Evolutionary conservation across 2,113 vertebrate species (phyloP).

Genomic region (Pheucticus melanocephalus): DNA sequence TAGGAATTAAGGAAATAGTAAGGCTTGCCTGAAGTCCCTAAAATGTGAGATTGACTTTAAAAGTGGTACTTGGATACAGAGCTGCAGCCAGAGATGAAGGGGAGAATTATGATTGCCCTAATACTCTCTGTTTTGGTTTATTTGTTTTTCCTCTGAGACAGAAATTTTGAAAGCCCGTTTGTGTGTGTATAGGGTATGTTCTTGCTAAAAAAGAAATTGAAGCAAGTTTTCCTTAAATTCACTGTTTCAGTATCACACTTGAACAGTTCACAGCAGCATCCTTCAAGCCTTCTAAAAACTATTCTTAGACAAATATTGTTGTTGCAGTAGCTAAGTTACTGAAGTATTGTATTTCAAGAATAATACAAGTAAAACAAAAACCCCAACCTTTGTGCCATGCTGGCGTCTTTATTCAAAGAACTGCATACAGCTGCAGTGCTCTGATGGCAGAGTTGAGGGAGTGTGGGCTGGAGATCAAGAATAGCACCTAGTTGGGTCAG

Average conservation of each 20-base stretch:
- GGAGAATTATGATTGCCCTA: neutral
- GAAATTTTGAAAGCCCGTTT: neutral
- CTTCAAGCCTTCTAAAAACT: constrained; percentile 42
- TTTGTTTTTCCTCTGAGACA: neutral
- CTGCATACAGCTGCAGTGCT: neutral
- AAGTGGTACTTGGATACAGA: neutral
- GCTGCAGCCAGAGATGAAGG: neutral
- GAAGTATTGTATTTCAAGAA: neutral
- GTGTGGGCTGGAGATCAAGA: neutral
- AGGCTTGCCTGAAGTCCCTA: neutral
- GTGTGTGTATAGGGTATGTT: neutral
- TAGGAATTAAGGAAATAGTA: neutral
- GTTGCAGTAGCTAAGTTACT: neutral
- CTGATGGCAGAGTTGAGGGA: neutral
- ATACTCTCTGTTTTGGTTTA: neutral
- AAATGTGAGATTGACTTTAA: neutral
- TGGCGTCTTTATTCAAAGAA: neutral
- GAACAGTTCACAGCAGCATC: constrained; percentile 53
- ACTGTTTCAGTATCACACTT: constrained; percentile 46
- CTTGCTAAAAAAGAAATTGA: constrained; percentile 30
- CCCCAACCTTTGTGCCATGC: neutral
- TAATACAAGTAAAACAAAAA: neutral
- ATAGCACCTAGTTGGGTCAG: neutral
- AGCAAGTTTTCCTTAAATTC: constrained; percentile 31
- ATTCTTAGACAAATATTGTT: constrained; percentile 19